phyloP scores from a whole-genome alignment of 2,888 invertebrate species.

The Pedicia rivosa region DNA sequence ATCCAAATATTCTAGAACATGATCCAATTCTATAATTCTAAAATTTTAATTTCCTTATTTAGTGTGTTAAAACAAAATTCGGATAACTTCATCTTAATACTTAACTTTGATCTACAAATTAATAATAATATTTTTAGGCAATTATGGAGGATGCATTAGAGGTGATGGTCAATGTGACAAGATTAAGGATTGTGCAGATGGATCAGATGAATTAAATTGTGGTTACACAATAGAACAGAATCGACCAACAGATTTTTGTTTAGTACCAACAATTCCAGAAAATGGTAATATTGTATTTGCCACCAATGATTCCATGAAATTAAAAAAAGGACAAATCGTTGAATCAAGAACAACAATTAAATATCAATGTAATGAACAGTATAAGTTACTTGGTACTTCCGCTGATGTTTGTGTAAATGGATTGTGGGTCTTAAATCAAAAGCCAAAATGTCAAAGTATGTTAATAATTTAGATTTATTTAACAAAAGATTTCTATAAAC shows the following conservation, averaged over 20 bases:
- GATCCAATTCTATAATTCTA: no score
- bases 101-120: no score
- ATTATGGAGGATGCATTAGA: conserved; percentile 43
- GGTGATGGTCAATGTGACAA: conserved; percentile 33
- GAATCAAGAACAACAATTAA: background rate
- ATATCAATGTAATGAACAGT: conserved; percentile 7
- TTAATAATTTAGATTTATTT: no score
- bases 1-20: no score
- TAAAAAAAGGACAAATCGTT: background rate
- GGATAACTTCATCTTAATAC: no score
- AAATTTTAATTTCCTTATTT: no score
- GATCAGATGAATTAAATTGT: conserved; percentile 11
- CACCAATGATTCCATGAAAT: background rate
- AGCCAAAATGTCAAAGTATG: conserved; percentile 10
- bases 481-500: no score
- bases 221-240: background rate
- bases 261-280: background rate
- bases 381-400: conserved; percentile 5
- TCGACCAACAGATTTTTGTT: background rate
- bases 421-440: conserved; percentile 1
- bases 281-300: conserved; percentile 1
- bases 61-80: no score
- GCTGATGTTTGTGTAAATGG: conserved; percentile 8
- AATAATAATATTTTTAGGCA: no score
- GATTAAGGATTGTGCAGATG: conserved; percentile 12